These are phyloP conservation scores for Sarcophaga caerulescens DNA, from an alignment of 2,888 invertebrate species.

Conservation along the genomic window DNA sequence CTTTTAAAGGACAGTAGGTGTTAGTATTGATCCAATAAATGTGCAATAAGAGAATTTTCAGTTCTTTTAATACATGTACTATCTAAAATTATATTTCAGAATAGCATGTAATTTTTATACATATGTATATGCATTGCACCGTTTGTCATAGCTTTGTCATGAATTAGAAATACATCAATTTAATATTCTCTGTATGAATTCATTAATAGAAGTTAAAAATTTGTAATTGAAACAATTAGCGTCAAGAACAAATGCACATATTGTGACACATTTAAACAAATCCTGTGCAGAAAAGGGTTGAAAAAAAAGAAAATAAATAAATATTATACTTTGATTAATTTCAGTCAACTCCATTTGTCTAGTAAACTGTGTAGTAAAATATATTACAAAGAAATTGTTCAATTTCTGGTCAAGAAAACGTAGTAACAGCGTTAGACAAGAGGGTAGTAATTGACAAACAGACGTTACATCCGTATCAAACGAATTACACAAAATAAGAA, in stretches of 20 bases:
- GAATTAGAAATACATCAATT: no score
- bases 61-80: no score
- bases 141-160: no score
- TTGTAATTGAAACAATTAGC: neutral
- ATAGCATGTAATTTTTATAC: no score
- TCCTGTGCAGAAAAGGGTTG: conserved; percentile 7
- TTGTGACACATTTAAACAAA: conserved; percentile 35
- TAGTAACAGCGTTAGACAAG: neutral
- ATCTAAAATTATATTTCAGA: no score
- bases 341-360: neutral
- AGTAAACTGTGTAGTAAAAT: conserved; percentile 11
- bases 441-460: conserved; percentile 40
- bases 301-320: conserved; percentile 48
- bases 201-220: neutral
- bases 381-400: conserved; percentile 5
- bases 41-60: no score
- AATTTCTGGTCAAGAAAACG: conserved; percentile 30
- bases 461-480: conserved; percentile 8
- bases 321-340: conserved; percentile 59
- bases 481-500: neutral
- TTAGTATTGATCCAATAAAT: no score
- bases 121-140: no score
- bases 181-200: neutral
- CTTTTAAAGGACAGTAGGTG: no score
- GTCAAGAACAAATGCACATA: neutral